Evolutionary conservation across 2,113 vertebrate genomes (phyloP), one percentile per base, ranked within the genome.

Genomic region (Saiga tatarica): DNA sequence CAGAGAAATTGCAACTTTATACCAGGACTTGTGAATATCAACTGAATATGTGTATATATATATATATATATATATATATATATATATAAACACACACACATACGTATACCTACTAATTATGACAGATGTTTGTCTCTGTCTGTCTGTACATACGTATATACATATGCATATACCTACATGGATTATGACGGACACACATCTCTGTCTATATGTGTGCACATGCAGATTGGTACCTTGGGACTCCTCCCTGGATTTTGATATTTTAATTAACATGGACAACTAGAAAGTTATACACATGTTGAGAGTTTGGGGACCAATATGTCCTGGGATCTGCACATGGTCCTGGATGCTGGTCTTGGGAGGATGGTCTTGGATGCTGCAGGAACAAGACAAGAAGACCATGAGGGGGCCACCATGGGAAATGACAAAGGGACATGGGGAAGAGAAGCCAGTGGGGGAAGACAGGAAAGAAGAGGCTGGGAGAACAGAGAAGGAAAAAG

Each of bases 1-100:
- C 76, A 89, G 97, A 36, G 97, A 98, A 98, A 93, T n/a, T 96
- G 55, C 74, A 94, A 85, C 55, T 97, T 89, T 91, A 8, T 96
- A 81, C 52, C 1, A 86, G 53, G 71, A 95, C 67, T 97, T 91
- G 45, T 78, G 90, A 97, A 89, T 94, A 53, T 95, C 88, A 91
- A 81, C 81, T 53, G 50, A 59, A 52, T 90, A 16, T 67, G 50
- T 17, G 36, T 95, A 93, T 15, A 93, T 39, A 33, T 36, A 19
- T 13, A 47, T 30, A 64, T 36, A 19, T 13, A 47, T 30, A 64
- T 13, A 47, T 30, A 64, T 36, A 19, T 13, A 47, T 30, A 64
- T 26, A 53, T 47, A 81, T 25, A 71, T 53, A 89, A 28, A 84
- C 15, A n/a, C 33, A 45, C 15, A 71, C 52, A 89, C 36, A 84